Evolutionary conservation across 2,113 vertebrate species (phyloP).

Genomic region (Macrotus californicus): DNA sequence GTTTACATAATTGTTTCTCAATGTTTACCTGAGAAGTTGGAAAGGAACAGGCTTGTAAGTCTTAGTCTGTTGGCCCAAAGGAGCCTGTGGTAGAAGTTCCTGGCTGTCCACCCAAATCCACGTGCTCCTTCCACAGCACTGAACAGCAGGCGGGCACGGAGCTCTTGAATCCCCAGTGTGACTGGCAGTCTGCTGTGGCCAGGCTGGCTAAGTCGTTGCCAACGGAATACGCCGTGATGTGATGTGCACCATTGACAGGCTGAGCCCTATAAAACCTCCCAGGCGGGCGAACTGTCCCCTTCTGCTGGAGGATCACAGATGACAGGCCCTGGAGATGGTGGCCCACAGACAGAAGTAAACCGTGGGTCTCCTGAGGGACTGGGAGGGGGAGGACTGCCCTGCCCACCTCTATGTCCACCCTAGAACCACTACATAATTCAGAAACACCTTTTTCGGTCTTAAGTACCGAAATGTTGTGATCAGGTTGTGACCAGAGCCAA

Average conservation of each 20-base stretch:
- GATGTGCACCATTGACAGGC: no score
- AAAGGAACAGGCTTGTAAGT: neutral
- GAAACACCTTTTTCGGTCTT: neutral
- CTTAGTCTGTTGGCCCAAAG: neutral
- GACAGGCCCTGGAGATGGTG: neutral
- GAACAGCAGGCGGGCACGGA: accelerated
- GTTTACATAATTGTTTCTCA: neutral
- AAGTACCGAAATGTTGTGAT: neutral
- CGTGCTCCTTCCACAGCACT: neutral
- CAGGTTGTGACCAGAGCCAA: neutral
- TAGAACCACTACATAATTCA: neutral
- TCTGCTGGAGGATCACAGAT: neutral
- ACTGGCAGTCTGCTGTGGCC: neutral
- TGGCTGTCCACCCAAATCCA: neutral
- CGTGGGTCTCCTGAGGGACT: neutral
- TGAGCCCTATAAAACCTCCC: neutral
- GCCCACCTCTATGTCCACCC: neutral
- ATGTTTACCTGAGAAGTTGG: neutral
- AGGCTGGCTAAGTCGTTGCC: neutral
- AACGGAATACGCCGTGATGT: neutral
- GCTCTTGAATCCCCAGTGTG: neutral
- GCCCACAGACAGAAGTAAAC: neutral
- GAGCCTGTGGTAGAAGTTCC: neutral
- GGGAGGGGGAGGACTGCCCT: neutral
- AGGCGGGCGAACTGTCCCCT: neutral